phyloP scores from a whole-genome alignment of 2,888 invertebrate species.

The Odontocolon sp. region DNA sequence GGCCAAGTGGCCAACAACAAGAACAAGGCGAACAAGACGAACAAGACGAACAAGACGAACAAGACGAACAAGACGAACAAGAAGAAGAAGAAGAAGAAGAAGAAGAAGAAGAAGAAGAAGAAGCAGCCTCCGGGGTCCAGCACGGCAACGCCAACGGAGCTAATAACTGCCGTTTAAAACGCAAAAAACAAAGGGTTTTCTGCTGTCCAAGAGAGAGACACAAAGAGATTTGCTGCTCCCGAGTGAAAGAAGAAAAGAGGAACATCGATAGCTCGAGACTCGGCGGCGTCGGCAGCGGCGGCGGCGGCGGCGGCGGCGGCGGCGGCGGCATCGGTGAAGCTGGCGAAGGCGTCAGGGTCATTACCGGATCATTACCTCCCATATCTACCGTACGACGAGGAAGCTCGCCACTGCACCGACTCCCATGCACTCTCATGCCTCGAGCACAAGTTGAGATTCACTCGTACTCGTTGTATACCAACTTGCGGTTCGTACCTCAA shows the following conservation, averaged over 20 bases:
- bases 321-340: conserved; percentile 71
- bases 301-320: conserved; percentile 74
- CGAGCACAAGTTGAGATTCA: conserved; percentile 4
- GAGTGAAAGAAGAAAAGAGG: conserved; percentile 35
- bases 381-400: conserved; percentile 71
- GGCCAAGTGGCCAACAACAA: conserved; percentile 39
- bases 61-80: conserved; percentile 42
- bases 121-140: conserved; percentile 44
- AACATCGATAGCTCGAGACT: conserved; percentile 55
- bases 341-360: conserved; percentile 78
- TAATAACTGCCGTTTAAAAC: conserved; percentile 79
- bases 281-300: conserved; percentile 64
- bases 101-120: conserved; percentile 37
- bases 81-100: conserved; percentile 28
- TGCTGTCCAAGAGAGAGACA: too few relatives aligned
- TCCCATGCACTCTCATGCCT: background rate
- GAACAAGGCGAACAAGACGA: conserved; percentile 30
- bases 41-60: conserved; percentile 33
- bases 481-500: background rate
- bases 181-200: conserved; percentile 74
- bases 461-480: background rate
- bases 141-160: conserved; percentile 64
- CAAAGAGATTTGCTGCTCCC: conserved; percentile 13
- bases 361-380: conserved; percentile 80
- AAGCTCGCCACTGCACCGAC: conserved; percentile 11